A percentile compares a stretch with the other conserved stretches of the same genome.
Conservation (phyloP, 2,888 invertebrate genomes). For the Nomada flava region DNA sequence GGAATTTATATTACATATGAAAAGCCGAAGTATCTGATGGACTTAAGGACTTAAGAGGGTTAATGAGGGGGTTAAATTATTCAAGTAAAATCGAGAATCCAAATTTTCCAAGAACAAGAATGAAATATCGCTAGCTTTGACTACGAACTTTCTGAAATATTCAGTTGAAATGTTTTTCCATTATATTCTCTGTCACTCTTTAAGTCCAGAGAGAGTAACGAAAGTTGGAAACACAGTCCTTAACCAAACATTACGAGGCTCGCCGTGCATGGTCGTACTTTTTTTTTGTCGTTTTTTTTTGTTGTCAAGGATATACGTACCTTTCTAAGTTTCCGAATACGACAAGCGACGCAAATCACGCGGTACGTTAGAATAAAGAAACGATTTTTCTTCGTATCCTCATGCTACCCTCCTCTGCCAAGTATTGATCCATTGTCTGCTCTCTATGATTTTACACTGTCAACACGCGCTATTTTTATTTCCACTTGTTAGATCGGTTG, state of each 20-base stretch:
- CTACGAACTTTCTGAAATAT: background rate
- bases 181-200: constrained; percentile 31
- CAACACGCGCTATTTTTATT: constrained; percentile 60
- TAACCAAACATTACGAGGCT: constrained; percentile 42
- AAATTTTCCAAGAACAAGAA: background rate
- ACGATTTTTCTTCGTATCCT: constrained; percentile 62
- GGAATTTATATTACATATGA: no score
- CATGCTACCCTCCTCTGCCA: constrained; percentile 69
- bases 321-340: constrained; percentile 19
- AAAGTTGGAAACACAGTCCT: constrained; percentile 20
- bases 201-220: constrained; percentile 15
- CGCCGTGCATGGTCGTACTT: background rate
- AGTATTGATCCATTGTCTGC: constrained; percentile 81
- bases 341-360: background rate
- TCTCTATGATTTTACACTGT: constrained; percentile 64
- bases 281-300: background rate
- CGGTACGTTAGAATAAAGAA: constrained; percentile 26
- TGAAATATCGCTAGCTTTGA: background rate
- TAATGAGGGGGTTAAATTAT: background rate
- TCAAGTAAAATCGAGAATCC: background rate
- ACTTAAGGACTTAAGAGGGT: no score
- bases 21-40: no score
- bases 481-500: constrained; percentile 55
- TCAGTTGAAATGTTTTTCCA: background rate
- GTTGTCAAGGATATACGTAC: constrained; percentile 24